Evolutionary conservation across 2,113 vertebrate species (phyloP).

Genomic region (Galemys pyrenaicus): DNA sequence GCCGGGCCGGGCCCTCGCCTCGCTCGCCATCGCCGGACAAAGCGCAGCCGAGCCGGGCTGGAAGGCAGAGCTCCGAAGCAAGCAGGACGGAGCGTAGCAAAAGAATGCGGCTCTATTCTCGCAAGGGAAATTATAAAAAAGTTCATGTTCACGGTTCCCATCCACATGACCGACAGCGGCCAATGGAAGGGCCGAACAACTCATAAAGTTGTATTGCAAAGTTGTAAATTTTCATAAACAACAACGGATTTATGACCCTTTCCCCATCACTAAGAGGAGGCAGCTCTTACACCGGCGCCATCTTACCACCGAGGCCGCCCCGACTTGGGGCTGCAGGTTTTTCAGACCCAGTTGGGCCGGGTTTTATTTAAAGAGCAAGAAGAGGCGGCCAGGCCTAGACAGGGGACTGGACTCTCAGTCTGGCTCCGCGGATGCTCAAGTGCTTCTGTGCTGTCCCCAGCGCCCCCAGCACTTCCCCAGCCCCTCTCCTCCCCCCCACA

Average conservation of each 20-base stretch:
- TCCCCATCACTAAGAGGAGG: slow-evolving; percentile 92
- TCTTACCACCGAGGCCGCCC: slow-evolving; percentile 91
- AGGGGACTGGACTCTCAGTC: neutral
- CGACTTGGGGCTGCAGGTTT: slow-evolving; percentile 78
- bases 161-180: slow-evolving; percentile 94
- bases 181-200: slow-evolving; percentile 93
- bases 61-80: slow-evolving; percentile 89
- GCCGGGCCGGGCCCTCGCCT: slow-evolving; percentile 78
- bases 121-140: slow-evolving; percentile 99
- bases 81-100: slow-evolving; percentile 91
- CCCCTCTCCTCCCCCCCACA: neutral
- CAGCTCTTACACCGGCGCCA: slow-evolving; percentile 96
- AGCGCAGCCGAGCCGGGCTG: slow-evolving; percentile 82
- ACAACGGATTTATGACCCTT: slow-evolving; percentile 99
- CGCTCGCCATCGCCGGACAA: slow-evolving; percentile 84
- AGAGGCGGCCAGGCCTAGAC: slow-evolving; percentile 42
- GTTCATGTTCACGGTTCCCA: slow-evolving; percentile 98
- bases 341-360: slow-evolving; percentile 76
- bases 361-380: slow-evolving; percentile 80
- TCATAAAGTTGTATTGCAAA: slow-evolving; percentile 99
- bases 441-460: neutral
- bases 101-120: slow-evolving; percentile 97
- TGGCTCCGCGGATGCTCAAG: neutral
- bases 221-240: slow-evolving; percentile 99
- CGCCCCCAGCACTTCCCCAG: neutral